Conservation (phyloP, 2,888 invertebrate genomes). For the Dendrolimus pini region DNA sequence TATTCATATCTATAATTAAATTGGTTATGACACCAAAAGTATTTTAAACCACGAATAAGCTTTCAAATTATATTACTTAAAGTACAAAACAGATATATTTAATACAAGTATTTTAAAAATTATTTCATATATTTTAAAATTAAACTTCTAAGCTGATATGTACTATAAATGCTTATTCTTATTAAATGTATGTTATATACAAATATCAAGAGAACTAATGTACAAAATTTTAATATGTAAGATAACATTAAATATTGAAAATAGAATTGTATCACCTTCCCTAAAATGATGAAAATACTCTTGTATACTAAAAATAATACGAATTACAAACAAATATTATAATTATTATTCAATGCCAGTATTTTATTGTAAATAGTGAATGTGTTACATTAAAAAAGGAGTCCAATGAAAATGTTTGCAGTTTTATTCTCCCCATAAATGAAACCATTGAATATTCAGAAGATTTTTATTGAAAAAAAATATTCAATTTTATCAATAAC, state of each 20-base stretch:
- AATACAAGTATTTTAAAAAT: slow-evolving; percentile 2
- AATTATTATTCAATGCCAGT: slow-evolving; percentile 65
- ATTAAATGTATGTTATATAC: slow-evolving; percentile 21
- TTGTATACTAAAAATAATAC: slow-evolving; percentile 6
- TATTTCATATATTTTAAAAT: slow-evolving; percentile 1
- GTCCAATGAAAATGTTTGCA: slow-evolving; percentile 32
- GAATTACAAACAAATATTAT: slow-evolving; percentile 34
- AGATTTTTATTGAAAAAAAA: slow-evolving; percentile 70
- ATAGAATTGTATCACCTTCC: not conserved
- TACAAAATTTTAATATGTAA: slow-evolving; percentile 44
- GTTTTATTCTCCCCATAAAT: slow-evolving; percentile 15
- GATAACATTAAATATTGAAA: not conserved
- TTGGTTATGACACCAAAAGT: not conserved
- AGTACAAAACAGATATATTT: slow-evolving; percentile 15
- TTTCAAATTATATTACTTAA: slow-evolving; percentile 1
- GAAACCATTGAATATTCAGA: slow-evolving; percentile 26
- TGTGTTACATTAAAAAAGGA: slow-evolving; percentile 67
- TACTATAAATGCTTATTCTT: slow-evolving; percentile 25
- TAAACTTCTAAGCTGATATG: slow-evolving; percentile 19
- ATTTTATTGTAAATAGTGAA: slow-evolving; percentile 72
- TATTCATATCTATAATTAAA: slow-evolving; percentile 2
- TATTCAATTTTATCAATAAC: slow-evolving; percentile 56
- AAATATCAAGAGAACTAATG: slow-evolving; percentile 33
- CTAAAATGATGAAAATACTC: slow-evolving; percentile 5
- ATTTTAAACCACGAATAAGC: not conserved